Percentiles rank a stretch among this genome's conserved stretches.
Evolutionary conservation across 2,797 vertebrate species (phyloP).

Genomic region (Rallus crepitans): DNA sequence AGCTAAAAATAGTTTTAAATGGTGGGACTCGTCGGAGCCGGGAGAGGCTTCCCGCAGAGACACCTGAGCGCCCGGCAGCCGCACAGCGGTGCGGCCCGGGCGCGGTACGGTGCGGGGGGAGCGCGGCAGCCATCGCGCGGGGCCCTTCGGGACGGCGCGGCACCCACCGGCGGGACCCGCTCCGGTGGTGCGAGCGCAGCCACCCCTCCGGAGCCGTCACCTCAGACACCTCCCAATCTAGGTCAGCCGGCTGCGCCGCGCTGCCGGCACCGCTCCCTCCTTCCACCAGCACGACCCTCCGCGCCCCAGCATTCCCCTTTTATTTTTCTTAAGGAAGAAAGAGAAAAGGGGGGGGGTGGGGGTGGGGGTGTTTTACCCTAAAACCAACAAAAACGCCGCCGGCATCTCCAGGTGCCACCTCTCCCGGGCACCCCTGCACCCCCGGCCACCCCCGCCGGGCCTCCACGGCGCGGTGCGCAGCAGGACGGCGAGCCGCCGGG

Average conservation of each 20-base stretch:
- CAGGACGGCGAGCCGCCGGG: neutral
- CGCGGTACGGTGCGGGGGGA: neutral
- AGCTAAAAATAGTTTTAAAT: neutral
- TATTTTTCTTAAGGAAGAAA: too few relatives aligned
- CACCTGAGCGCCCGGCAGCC: neutral
- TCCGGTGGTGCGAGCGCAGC: neutral
- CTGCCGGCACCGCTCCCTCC: neutral
- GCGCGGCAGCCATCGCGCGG: neutral
- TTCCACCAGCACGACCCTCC: neutral
- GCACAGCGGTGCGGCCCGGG: neutral
- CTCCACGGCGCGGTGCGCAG: neutral
- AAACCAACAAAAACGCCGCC: neutral
- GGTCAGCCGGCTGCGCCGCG: constrained; percentile 25
- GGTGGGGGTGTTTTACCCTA: too few relatives aligned
- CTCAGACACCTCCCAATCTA: constrained; percentile 45
- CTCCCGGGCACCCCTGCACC: neutral
- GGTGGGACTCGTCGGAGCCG: neutral
- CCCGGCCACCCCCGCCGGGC: neutral
- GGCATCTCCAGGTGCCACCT: neutral
- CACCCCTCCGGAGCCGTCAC: neutral
- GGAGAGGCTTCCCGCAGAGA: neutral
- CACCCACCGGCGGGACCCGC: neutral
- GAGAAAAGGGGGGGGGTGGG: too few relatives aligned
- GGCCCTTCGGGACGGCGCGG: neutral
- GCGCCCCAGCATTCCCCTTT: neutral